Evolutionary conservation across 1,140 invertebrate species (phyloP), one percentile per base, ranked within the genome.

Genomic region (Drosophila setifemur): DNA sequence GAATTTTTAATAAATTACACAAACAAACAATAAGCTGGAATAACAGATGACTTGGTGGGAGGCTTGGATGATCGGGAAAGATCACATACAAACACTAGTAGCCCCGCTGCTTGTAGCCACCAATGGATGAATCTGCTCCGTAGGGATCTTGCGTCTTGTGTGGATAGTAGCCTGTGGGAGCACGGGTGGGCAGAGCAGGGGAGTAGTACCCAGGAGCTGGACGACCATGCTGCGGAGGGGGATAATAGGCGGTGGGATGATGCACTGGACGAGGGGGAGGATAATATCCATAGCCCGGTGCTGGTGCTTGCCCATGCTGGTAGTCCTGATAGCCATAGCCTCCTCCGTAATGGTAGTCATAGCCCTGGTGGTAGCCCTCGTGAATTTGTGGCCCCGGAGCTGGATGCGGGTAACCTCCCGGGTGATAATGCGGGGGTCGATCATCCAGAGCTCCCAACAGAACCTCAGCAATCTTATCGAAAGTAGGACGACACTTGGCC

Each of bases 261-360:
- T 42, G 66, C 7, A 31, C 50, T 12, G 31, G 31, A 8, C 16
- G 35, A 19, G 63, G 58, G 26, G 35, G 18, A 11, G 37, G 29
- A 42, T 81, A 71, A 16, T 61, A 71, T n/a, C 37, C 60, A 26
- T 76, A 58, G 9, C 11, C 58, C 16, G 26, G 35, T 4, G 53
- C 37, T 1, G 58, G 26, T 5, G 29, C 2, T 0, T n/a, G n/a
- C n/a, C 37, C 21, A 8, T 63, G 58, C 11, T 53, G 64, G 33
- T 77, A 50, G 1, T 31, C 48, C 9, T 29, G 26, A 11, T 78
- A 53, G 2, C 39, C 67, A 21, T 61, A 40, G 0, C 73, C 83
- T 6, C 77, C 66, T n/a, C 83, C 83, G 4, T 87, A 88, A 28
- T 79, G 64, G 4, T 88, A 83, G 9, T 88, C 67, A 26, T 83